Base-by-base conservation (phyloP, 2,113 vertebrate species). In the Gymnarchus niloticus region DNA sequence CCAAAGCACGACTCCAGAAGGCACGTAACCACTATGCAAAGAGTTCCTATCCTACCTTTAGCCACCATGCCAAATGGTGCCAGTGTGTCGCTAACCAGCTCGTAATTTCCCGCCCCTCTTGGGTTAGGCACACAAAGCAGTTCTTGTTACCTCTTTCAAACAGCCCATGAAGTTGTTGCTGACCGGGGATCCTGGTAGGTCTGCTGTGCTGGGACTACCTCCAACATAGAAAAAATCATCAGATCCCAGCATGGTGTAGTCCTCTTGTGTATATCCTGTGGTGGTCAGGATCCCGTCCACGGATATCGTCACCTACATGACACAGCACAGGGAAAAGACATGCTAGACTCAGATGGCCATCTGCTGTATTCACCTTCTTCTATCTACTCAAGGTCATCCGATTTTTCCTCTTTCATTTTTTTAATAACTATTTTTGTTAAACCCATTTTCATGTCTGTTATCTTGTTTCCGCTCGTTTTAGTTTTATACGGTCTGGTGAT, bases 291-390 rank as follows among this genome's bases (percentile, higher is more conserved):
- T 99, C 91, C 98, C 98, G 93, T 99, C 98, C 97, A 99, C 98
- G 89, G 98, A 99, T 94, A 99, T 99, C 94, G 98, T 99, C 92
- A 99, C 98, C 98, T 99, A 99, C 93, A 97, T 96, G 97, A 99
- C 98, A 99, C 99, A 99, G 98, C 98, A 99, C 98, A 99, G 97
- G 98, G 97, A 99, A 99, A 99, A 97, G 97, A 99, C 97, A 99
- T 97, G 97, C 98, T 99, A 99, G 99, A 99, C 97, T 98, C 96
- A 98, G 96, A 99, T 91, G 94, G 95, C 96, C 94, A 96, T 90
- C 93, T 92, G 91, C 94, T 95, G 92, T 92, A 94, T 92, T 94
- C 94, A 51, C 25, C 51, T 3, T 96, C 95, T 95, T 87, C 84
- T 88, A 87, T 83, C 88, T 95, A 95, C 95, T 95, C 88, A 86